These are phyloP conservation scores for Poecilia wingei DNA, from an alignment of 2,797 vertebrate genomes.

Conservation along the genomic window DNA sequence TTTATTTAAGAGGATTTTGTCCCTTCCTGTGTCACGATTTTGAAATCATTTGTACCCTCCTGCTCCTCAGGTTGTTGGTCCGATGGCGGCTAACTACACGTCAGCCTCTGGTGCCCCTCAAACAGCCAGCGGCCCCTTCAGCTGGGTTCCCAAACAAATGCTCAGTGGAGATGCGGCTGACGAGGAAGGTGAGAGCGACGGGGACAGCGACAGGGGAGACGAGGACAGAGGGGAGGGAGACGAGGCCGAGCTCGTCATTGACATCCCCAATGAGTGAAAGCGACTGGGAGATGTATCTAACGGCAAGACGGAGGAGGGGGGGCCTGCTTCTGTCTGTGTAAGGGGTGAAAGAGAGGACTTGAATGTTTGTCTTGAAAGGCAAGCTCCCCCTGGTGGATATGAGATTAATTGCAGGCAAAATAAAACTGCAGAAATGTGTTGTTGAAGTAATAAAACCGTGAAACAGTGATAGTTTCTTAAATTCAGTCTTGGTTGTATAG, in stretches of 20 bases:
- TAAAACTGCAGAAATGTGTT: slow-evolving; percentile 1
- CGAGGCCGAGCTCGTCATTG: slow-evolving; percentile 91
- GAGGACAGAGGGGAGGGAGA: slow-evolving; percentile 90
- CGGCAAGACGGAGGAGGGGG: background rate
- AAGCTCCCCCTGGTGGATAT: slow-evolving; percentile 60
- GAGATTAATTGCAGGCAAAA: slow-evolving; percentile 32
- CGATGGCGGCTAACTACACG: slow-evolving; percentile 79
- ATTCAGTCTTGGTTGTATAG: background rate
- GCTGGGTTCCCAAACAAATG: slow-evolving; percentile 91
- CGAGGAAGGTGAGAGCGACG: slow-evolving; percentile 87
- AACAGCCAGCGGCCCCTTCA: slow-evolving; percentile 79
- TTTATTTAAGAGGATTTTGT: slow-evolving; percentile 4
- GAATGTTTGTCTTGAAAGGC: slow-evolving; percentile 12
- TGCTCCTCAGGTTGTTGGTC: slow-evolving; percentile 74
- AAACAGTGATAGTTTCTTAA: slow-evolving; percentile 8
- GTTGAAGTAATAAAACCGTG: slow-evolving; percentile 15
- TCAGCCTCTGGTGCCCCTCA: slow-evolving; percentile 66
- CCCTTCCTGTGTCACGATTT: background rate
- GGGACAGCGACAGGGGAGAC: slow-evolving; percentile 81
- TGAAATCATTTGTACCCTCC: slow-evolving; percentile 3
- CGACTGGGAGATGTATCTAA: slow-evolving; percentile 39
- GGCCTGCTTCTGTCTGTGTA: slow-evolving; percentile 11
- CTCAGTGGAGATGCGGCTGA: slow-evolving; percentile 87
- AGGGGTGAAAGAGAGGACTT: slow-evolving; percentile 1
- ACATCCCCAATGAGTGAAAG: slow-evolving; percentile 87